phyloP scores from a whole-genome alignment of 2,113 vertebrate genomes.

The Chlorodrepanis virens region DNA sequence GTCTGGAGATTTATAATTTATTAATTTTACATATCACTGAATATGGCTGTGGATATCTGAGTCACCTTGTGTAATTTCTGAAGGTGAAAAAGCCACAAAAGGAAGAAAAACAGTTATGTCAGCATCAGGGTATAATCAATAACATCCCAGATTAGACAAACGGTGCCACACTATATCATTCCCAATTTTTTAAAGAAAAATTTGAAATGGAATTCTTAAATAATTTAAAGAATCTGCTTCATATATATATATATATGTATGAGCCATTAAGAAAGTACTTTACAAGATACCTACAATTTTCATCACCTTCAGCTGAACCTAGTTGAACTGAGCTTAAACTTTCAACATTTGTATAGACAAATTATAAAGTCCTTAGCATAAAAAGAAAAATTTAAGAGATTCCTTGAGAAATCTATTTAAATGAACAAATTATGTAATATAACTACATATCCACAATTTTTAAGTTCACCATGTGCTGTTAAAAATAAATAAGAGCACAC shows the following conservation, averaged over 20 bases:
- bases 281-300: neutral
- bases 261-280: neutral
- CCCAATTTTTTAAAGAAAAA: neutral
- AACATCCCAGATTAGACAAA: conserved; percentile 29
- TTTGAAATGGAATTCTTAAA: conserved; percentile 22
- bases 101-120: conserved; percentile 21
- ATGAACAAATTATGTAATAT: neutral
- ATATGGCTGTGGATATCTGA: neutral
- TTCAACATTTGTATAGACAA: neutral
- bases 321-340: neutral
- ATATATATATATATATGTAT: neutral
- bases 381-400: neutral
- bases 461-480: neutral
- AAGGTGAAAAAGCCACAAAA: conserved; percentile 49
- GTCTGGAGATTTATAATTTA: neutral
- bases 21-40: neutral
- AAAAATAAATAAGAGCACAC: neutral
- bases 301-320: conserved; percentile 4
- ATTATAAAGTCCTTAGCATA: neutral
- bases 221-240: conserved; percentile 24
- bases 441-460: neutral
- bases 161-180: neutral
- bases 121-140: conserved; percentile 40
- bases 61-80: neutral
- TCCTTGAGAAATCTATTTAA: neutral